Conservation (phyloP, 2,797 vertebrate species). For the Takifugu ocellatus region DNA sequence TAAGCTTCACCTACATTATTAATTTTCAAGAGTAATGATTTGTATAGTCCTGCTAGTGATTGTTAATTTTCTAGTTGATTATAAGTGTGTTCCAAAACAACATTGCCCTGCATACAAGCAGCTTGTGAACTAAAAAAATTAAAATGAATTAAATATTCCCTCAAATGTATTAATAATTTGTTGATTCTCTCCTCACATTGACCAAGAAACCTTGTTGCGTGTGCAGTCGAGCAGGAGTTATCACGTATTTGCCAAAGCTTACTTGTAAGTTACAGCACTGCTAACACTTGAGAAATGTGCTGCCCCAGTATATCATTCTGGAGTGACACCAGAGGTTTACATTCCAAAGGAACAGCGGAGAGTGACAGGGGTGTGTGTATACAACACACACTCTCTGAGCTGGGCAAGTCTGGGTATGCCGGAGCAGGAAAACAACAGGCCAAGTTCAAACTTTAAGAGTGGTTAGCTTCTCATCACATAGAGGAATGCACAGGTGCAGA, state of each 20-base stretch:
- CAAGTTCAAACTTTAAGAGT: conserved; percentile 56
- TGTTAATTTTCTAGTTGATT: conserved; percentile 98
- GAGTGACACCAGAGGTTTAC: conserved; percentile 51
- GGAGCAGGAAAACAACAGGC: conserved; percentile 47
- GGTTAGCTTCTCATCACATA: conserved; percentile 35
- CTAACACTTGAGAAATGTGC: conserved; percentile 23
- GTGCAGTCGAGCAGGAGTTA: background rate
- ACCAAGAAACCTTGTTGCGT: too few relatives aligned
- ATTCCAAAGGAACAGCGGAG: conserved; percentile 53
- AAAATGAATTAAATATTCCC: conserved; percentile 39
- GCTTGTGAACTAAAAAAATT: conserved; percentile 78
- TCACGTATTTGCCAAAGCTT: too few relatives aligned
- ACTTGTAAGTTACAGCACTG: conserved; percentile 16
- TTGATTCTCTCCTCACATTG: too few relatives aligned
- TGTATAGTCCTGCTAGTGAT: conserved; percentile 89
- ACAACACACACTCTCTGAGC: conserved; percentile 52
- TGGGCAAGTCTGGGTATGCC: conserved; percentile 65
- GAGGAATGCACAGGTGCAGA: conserved; percentile 72
- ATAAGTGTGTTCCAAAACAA: conserved; percentile 90
- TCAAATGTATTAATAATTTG: too few relatives aligned
- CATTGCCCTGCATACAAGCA: conserved; percentile 79
- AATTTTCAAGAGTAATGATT: conserved; percentile 86
- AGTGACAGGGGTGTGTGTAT: conserved; percentile 62
- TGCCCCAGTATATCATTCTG: conserved; percentile 9
- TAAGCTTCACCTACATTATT: conserved; percentile 87